phyloP scores from a whole-genome alignment of 2,797 vertebrate genomes.

The Xenopus petersii region DNA sequence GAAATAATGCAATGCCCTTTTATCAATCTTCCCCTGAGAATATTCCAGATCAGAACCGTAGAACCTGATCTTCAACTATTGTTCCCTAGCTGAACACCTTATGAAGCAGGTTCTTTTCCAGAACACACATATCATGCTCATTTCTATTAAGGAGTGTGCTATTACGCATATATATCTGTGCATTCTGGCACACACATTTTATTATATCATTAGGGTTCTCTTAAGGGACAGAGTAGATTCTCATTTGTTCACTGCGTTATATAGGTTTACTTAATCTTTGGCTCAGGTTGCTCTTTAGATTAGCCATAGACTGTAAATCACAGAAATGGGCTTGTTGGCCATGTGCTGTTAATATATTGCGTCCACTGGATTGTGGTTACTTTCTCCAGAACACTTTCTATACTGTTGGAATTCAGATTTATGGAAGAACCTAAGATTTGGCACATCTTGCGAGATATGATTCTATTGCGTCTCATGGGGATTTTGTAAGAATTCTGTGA shows the following conservation, averaged over 20 bases:
- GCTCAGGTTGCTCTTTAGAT: conserved; percentile 17
- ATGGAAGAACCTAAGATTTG: conserved; percentile 35
- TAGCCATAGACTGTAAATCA: conserved; percentile 33
- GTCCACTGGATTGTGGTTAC: conserved; percentile 16
- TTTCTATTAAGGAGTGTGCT: too few relatives aligned
- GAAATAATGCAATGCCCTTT: too few relatives aligned
- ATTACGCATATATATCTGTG: too few relatives aligned
- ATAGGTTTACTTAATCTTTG: conserved; percentile 19
- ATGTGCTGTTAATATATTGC: conserved; percentile 40
- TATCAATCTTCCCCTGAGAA: too few relatives aligned
- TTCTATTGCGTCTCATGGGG: conserved; percentile 29
- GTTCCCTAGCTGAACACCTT: too few relatives aligned
- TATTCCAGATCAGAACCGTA: too few relatives aligned
- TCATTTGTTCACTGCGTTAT: conserved; percentile 29
- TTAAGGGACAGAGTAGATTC: conserved; percentile 10
- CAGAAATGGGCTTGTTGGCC: conserved; percentile 13
- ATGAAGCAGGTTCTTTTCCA: too few relatives aligned
- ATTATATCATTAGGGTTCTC: too few relatives aligned
- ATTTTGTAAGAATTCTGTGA: conserved; percentile 29
- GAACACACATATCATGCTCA: too few relatives aligned
- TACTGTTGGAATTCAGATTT: conserved; percentile 32
- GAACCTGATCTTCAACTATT: too few relatives aligned
- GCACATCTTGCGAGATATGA: conserved; percentile 19
- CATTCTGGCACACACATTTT: too few relatives aligned
- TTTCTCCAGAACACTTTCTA: conserved; percentile 25